A percentile compares a stretch with the other conserved stretches of the same genome.
phyloP scores from a whole-genome alignment of 1,140 invertebrate species.

The Nasonia giraulti region DNA sequence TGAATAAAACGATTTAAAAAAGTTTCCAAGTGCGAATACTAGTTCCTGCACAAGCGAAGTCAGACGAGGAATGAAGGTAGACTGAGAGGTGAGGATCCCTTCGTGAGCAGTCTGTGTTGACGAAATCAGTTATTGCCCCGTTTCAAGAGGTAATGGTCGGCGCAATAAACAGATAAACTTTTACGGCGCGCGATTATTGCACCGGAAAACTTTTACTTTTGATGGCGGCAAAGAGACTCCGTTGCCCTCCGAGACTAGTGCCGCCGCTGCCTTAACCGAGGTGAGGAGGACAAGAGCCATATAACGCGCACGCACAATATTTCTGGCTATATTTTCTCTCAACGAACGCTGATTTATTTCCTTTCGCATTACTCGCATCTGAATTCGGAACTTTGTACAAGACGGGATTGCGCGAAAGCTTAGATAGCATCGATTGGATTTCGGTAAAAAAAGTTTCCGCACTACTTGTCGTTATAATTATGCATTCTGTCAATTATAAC shows the following conservation, averaged over 20 bases:
- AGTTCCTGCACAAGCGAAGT: not conserved
- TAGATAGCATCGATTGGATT: too few relatives aligned
- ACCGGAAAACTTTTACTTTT: slow-evolving; percentile 64
- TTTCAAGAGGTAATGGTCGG: slow-evolving; percentile 58
- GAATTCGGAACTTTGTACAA: too few relatives aligned
- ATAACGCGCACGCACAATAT: slow-evolving; percentile 13
- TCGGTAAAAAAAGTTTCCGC: too few relatives aligned
- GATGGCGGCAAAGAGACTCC: slow-evolving; percentile 13
- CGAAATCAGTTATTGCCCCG: slow-evolving; percentile 53
- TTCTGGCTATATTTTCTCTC: slow-evolving; percentile 53
- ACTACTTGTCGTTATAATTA: too few relatives aligned
- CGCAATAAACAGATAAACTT: slow-evolving; percentile 68
- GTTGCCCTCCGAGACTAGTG: not conserved
- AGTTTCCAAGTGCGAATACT: slow-evolving; percentile 9
- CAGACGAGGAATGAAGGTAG: slow-evolving; percentile 42
- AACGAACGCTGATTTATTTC: slow-evolving; percentile 45
- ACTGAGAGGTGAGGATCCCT: slow-evolving; percentile 22
- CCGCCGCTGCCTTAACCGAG: not conserved
- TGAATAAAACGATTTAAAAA: slow-evolving; percentile 55
- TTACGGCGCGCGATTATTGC: slow-evolving; percentile 64
- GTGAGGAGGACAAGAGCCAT: slow-evolving; percentile 21
- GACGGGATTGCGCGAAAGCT: too few relatives aligned
- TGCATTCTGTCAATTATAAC: too few relatives aligned
- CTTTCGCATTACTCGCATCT: not conserved
- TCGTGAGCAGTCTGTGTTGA: slow-evolving; percentile 48